Evolutionary conservation across 2,113 vertebrate species (phyloP).

Genomic region (Mirounga angustirostris): DNA sequence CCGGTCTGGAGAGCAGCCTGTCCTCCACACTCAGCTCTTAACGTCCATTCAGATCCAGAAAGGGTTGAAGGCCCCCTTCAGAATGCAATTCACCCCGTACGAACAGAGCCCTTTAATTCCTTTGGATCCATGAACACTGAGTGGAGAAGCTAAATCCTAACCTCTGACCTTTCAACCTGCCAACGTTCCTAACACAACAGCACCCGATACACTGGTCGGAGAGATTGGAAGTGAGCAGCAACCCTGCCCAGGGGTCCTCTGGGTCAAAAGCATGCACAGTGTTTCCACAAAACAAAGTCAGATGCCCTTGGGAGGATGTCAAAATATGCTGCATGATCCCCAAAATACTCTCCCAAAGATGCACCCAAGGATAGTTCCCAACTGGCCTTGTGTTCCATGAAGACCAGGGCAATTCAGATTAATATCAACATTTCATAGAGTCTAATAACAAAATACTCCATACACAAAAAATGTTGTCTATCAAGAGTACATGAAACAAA

Average conservation of each 20-base stretch:
- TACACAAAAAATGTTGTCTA: slow-evolving; percentile 87
- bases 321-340: slow-evolving; percentile 82
- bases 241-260: slow-evolving; percentile 60
- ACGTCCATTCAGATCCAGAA: slow-evolving; percentile 4
- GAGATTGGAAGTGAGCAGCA: slow-evolving; percentile 60
- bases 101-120: background rate
- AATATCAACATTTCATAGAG: slow-evolving; percentile 88
- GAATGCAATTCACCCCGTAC: slow-evolving; percentile 14
- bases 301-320: slow-evolving; percentile 78
- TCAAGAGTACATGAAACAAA: slow-evolving; percentile 87
- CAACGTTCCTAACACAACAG: slow-evolving; percentile 12
- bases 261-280: slow-evolving; percentile 53
- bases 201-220: background rate
- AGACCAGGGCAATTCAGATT: slow-evolving; percentile 84
- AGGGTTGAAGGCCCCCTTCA: slow-evolving; percentile 18
- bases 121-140: background rate
- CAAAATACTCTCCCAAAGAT: slow-evolving; percentile 80
- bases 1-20: background rate
- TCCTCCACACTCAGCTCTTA: background rate
- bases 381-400: slow-evolving; percentile 75
- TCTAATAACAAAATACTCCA: slow-evolving; percentile 89
- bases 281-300: slow-evolving; percentile 83
- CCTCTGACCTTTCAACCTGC: slow-evolving; percentile 30
- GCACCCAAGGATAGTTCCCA: slow-evolving; percentile 80
- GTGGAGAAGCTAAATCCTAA: slow-evolving; percentile 24